Evolutionary conservation across 2,888 invertebrate species (phyloP), one percentile per base, ranked within the genome.

Genomic region (Heteromurus nitidus): DNA sequence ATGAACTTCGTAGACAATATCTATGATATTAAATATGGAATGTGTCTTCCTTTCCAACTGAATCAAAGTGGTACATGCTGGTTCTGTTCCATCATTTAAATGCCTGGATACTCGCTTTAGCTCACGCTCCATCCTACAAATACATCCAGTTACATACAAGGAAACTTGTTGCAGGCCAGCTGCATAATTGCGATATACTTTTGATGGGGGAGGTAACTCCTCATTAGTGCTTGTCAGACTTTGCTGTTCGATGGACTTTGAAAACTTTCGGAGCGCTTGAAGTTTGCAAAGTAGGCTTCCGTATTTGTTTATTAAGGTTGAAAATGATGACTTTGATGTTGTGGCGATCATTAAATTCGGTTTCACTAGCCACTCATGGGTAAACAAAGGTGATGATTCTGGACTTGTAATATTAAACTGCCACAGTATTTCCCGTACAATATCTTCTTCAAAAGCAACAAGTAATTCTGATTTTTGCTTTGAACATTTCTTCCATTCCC

Each of bases 341-440:
- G 79, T 81, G n/a, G 85, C 80, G 1, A 80, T 22, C 79, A 86
- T 83, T 1, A 84, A 13, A 5, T 79, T 68, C 13, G 80, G 36
- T 11, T 77, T 72, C 3, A 83, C 28, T 20, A 20, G 44, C 85
- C 86, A 86, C 18, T 83, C 69, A 16, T 47, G 1, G 1, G 68
- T 68, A 72, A 85, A 86, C n/a, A 85, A 24, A 9, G 74, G 64
- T 0, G 86, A 86, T 31, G 44, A 36, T 2, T 28, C 18, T 3
- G 74, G 24, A 60, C 31, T 65, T 3, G 82, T 77, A 24, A 47
- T 67, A 11, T 42, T 36, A 53, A 85, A 82, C 16, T 83, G 76
- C 85, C 86, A 86, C 16, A 86, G 47, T n/a, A 86, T 75, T 65
- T 86, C 86, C 20, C 80, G 65, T 16, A 86, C 75, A 1, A 84